Percentiles rank a stretch among this genome's conserved stretches.
Conservation (phyloP, 2,113 vertebrate genomes). For the Tricholaema leucomelas region DNA sequence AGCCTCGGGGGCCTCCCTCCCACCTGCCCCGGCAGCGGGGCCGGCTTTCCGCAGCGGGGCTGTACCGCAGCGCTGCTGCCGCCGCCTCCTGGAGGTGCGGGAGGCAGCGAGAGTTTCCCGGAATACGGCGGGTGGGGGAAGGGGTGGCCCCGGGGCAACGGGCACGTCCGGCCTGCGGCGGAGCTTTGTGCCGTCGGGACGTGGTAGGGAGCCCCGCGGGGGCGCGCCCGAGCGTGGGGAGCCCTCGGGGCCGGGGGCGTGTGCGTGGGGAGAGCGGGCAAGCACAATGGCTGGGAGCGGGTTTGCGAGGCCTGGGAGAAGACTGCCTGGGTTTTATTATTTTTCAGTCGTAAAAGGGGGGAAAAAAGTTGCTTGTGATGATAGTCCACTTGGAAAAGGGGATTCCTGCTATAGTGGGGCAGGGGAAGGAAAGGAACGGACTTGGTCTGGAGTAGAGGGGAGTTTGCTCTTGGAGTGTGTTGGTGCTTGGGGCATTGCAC, state of each 20-base stretch:
- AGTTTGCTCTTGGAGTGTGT: background rate
- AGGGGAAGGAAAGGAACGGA: background rate
- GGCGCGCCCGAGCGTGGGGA: slow-evolving; percentile 13
- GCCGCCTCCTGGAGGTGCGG: slow-evolving; percentile 17
- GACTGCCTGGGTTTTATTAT: background rate
- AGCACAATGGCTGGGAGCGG: background rate
- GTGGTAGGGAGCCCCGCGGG: background rate
- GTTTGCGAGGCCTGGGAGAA: background rate
- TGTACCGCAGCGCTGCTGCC: slow-evolving; percentile 47
- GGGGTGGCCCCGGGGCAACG: slow-evolving; percentile 26
- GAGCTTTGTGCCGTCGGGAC: background rate
- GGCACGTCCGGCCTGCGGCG: slow-evolving; percentile 47
- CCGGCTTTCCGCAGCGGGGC: slow-evolving; percentile 13
- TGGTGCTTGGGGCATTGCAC: background rate
- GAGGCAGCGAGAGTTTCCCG: slow-evolving; percentile 39
- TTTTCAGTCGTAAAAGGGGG: no score
- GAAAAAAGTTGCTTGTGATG: background rate
- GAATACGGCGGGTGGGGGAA: slow-evolving; percentile 34
- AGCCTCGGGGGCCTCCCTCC: background rate
- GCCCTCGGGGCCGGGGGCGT: background rate
- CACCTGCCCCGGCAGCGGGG: slow-evolving; percentile 28
- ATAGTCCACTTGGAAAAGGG: background rate
- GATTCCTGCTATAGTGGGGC: background rate
- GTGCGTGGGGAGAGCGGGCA: background rate
- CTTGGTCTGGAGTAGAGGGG: background rate